These are phyloP conservation scores for Graphium colonna DNA, from an alignment of 2,888 invertebrate genomes.

Conservation along the genomic window DNA sequence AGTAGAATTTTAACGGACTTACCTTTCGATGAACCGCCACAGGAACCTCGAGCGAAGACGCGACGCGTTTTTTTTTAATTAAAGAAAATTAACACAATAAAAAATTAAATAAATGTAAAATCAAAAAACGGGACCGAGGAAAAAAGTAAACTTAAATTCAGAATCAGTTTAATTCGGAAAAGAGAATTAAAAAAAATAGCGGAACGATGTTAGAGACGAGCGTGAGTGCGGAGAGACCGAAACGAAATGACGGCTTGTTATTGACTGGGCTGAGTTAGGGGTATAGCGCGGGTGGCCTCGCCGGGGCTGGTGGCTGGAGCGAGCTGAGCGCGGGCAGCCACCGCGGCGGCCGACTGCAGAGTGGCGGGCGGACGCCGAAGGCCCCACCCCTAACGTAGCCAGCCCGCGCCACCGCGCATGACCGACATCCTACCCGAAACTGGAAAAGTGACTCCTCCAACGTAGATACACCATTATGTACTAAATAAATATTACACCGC, in stretches of 20 bases:
- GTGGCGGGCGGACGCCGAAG: constrained; percentile 69
- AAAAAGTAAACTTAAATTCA: too few species aligned
- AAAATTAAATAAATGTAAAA: too few species aligned
- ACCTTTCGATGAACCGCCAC: constrained; percentile 30
- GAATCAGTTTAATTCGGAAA: too few species aligned
- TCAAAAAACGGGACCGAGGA: too few species aligned
- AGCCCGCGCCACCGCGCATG: constrained; percentile 64
- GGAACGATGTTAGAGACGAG: not conserved
- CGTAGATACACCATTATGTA: constrained; percentile 75
- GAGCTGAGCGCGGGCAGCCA: constrained; percentile 54
- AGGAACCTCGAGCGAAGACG: constrained; percentile 20
- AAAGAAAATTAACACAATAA: constrained; percentile 34
- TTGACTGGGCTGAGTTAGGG: constrained; percentile 52
- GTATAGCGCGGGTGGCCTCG: constrained; percentile 61
- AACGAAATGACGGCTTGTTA: constrained; percentile 44
- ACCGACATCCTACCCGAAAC: constrained; percentile 75
- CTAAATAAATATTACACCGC: constrained; percentile 75
- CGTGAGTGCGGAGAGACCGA: constrained; percentile 20
- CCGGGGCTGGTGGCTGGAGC: constrained; percentile 41
- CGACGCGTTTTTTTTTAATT: not conserved
- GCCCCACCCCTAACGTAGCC: constrained; percentile 77
- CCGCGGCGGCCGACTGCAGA: constrained; percentile 73
- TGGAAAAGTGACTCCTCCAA: constrained; percentile 79
- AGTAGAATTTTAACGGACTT: constrained; percentile 31
- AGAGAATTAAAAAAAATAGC: constrained; percentile 32